Percentiles rank a stretch among this genome's conserved stretches.
Conservation (phyloP, 2,113 vertebrate species). For the Natator depressus region DNA sequence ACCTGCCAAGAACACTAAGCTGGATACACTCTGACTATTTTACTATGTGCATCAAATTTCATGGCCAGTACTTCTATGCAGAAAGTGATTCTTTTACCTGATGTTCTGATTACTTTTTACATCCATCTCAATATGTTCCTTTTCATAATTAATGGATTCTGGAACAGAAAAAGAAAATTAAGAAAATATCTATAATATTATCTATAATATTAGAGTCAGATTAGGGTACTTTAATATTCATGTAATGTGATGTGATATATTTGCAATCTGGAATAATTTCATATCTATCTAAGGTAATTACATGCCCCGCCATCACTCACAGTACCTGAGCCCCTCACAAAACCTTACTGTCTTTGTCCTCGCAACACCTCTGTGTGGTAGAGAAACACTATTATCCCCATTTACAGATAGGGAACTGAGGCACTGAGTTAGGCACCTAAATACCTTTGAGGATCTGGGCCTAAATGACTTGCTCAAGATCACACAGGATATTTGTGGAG, state of each 20-base stretch:
- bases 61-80: background rate
- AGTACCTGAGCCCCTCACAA: background rate
- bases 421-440: background rate
- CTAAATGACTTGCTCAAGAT: background rate
- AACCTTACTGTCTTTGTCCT: background rate
- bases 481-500: background rate
- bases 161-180: conserved; percentile 74
- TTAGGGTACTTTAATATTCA: conserved; percentile 60
- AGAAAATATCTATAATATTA: conserved; percentile 65
- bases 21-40: conserved; percentile 11
- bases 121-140: conserved; percentile 67
- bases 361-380: background rate
- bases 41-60: conserved; percentile 10
- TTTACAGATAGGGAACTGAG: background rate
- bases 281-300: conserved; percentile 40
- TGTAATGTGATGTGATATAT: conserved; percentile 41
- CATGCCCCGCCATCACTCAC: background rate
- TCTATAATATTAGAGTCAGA: conserved; percentile 44
- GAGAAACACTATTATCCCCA: background rate
- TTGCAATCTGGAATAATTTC: conserved; percentile 55
- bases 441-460: background rate
- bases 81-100: conserved; percentile 73
- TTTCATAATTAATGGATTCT: conserved; percentile 76
- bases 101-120: conserved; percentile 70
- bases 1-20: background rate